Conservation (phyloP, 1,140 invertebrate species). For the Zaprionus vittiger region DNA sequence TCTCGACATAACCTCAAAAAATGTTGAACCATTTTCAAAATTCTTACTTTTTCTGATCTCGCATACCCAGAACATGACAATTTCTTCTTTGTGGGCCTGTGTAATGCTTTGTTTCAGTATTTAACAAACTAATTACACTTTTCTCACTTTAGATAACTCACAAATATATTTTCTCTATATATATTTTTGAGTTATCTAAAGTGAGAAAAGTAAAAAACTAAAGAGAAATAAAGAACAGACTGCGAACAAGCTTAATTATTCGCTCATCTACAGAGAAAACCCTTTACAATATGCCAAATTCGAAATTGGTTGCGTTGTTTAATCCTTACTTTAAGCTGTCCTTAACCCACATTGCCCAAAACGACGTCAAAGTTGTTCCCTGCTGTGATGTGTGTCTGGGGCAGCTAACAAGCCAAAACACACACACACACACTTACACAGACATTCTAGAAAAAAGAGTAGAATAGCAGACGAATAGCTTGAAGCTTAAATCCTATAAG, state of each 20-base stretch:
- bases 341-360: slow-evolving; percentile 20
- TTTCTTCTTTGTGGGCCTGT: too few species aligned
- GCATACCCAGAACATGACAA: too few species aligned
- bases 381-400: background rate
- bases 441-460: slow-evolving; percentile 1
- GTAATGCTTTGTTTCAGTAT: too few species aligned
- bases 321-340: background rate
- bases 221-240: too few species aligned
- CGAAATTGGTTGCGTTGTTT: background rate
- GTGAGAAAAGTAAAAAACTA: too few species aligned
- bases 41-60: too few species aligned
- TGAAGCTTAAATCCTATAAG: slow-evolving; percentile 16
- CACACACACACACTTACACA: background rate
- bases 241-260: background rate
- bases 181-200: too few species aligned
- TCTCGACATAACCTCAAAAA: too few species aligned
- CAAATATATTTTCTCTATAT: too few species aligned
- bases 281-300: background rate
- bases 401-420: slow-evolving; percentile 6
- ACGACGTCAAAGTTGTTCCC: slow-evolving; percentile 25
- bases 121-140: too few species aligned
- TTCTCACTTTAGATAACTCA: too few species aligned
- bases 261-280: background rate
- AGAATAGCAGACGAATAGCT: background rate
- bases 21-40: too few species aligned